A percentile compares a stretch with the other conserved stretches of the same genome.
These are phyloP conservation scores for Acanthosoma haemorrhoidale DNA, from an alignment of 2,888 invertebrate species.

Conservation along the genomic window DNA sequence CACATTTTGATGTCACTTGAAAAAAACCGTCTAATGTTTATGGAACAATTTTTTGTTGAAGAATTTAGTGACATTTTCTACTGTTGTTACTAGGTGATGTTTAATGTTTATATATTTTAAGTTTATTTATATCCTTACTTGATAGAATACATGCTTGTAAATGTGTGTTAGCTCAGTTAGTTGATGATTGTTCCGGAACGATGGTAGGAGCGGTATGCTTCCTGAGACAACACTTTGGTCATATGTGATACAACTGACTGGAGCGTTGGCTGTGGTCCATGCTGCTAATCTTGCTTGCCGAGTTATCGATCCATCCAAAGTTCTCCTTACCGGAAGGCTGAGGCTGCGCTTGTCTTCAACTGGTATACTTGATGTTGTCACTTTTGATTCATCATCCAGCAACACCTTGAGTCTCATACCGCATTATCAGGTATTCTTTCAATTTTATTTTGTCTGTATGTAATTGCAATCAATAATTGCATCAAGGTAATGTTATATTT, in stretches of 20 bases:
- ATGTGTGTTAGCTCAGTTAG: conserved; percentile 23
- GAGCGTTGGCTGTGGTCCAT: conserved; percentile 87
- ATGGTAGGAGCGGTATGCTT: conserved; percentile 57
- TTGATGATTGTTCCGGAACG: conserved; percentile 21
- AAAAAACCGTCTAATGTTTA: too few relatives aligned
- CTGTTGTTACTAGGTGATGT: too few relatives aligned
- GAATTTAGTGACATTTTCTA: too few relatives aligned
- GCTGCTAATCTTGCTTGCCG: conserved; percentile 70
- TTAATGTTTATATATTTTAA: too few relatives aligned
- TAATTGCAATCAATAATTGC: too few relatives aligned
- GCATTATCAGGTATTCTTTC: conserved; percentile 57
- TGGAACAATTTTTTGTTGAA: too few relatives aligned
- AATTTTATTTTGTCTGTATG: too few relatives aligned
- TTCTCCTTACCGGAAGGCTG: conserved; percentile 67
- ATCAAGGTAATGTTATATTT: too few relatives aligned
- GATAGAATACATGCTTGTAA: conserved; percentile 13
- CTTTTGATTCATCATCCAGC: conserved; percentile 62
- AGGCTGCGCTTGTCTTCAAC: conserved; percentile 76
- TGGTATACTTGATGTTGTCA: conserved; percentile 74
- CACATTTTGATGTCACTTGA: too few relatives aligned
- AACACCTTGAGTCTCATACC: conserved; percentile 62
- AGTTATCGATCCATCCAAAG: conserved; percentile 86
- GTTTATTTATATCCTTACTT: too few relatives aligned
- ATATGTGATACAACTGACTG: conserved; percentile 85
- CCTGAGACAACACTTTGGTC: conserved; percentile 93